Percentiles rank a stretch among this genome's conserved stretches.
These are phyloP conservation scores for Peromyscus leucopus DNA, from an alignment of 2,113 vertebrate species.

Conservation along the genomic window DNA sequence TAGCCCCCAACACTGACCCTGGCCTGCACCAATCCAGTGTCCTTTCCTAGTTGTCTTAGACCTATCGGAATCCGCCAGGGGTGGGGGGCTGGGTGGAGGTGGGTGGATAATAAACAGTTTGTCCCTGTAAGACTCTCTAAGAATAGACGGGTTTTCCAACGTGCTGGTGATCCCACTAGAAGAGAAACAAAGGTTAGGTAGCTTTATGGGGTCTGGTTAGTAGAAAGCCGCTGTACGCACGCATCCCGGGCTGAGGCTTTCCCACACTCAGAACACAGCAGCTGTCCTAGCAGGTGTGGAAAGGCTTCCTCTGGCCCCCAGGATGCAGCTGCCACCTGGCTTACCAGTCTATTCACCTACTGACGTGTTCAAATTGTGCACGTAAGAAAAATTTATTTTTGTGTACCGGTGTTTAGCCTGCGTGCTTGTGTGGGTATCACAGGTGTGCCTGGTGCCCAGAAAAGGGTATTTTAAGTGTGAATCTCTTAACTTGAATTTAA, in stretches of 20 bases:
- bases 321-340: not conserved
- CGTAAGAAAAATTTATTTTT: not conserved
- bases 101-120: not conserved
- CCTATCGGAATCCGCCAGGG: not conserved
- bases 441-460: not conserved
- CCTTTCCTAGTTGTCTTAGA: not conserved
- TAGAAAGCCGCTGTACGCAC: not conserved
- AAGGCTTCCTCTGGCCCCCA: not conserved
- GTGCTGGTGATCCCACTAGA: not conserved
- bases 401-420: not conserved
- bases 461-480: not conserved
- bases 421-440: not conserved
- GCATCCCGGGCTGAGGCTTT: not conserved
- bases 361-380: not conserved
- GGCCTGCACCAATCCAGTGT: not conserved
- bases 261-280: not conserved
- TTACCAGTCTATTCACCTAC: not conserved
- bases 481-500: conserved; percentile 8
- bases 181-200: conserved; percentile 2
- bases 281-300: not conserved
- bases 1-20: not conserved
- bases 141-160: not conserved
- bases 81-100: not conserved
- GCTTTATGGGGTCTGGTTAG: not conserved
- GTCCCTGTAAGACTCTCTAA: not conserved